phyloP scores from a whole-genome alignment of 1,140 invertebrate genomes.

The Halictus rubicundus region DNA sequence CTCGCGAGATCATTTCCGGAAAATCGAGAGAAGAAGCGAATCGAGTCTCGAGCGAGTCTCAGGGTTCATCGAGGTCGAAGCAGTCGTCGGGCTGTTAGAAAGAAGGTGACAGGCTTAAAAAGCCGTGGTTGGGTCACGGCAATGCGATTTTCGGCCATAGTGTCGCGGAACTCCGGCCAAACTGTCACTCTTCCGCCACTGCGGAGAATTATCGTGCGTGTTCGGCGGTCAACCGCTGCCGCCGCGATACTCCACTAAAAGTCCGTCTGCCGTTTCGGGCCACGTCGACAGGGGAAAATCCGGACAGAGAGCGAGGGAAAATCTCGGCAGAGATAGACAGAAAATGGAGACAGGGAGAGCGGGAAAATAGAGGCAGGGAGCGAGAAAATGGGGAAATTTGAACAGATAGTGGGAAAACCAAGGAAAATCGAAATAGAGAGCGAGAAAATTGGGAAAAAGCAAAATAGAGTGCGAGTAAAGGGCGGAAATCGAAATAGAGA shows the following conservation, averaged over 20 bases:
- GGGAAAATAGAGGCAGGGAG: no score
- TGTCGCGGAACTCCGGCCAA: conserved; percentile 51
- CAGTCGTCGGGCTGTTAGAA: background rate
- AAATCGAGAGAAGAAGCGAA: no score
- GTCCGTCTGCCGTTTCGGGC: conserved; percentile 20
- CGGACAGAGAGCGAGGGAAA: background rate
- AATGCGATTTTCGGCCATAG: conserved; percentile 25
- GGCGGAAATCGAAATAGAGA: no score
- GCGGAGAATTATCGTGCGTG: conserved; percentile 51
- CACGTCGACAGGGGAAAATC: background rate
- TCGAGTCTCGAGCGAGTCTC: background rate
- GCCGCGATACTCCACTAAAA: conserved; percentile 51
- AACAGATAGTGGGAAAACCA: no score
- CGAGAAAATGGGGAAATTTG: no score
- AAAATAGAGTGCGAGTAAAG: no score
- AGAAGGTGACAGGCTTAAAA: background rate
- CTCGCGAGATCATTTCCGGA: no score
- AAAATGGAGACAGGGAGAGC: no score
- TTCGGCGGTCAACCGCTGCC: conserved; percentile 54
- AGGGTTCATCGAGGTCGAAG: background rate
- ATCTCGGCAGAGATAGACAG: no score
- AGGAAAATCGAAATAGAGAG: no score
- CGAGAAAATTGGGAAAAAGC: no score
- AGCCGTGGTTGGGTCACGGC: background rate
- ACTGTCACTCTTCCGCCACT: conserved; percentile 53